Evolutionary conservation across 2,113 vertebrate genomes (phyloP).

Genomic region (Myodes glareolus): DNA sequence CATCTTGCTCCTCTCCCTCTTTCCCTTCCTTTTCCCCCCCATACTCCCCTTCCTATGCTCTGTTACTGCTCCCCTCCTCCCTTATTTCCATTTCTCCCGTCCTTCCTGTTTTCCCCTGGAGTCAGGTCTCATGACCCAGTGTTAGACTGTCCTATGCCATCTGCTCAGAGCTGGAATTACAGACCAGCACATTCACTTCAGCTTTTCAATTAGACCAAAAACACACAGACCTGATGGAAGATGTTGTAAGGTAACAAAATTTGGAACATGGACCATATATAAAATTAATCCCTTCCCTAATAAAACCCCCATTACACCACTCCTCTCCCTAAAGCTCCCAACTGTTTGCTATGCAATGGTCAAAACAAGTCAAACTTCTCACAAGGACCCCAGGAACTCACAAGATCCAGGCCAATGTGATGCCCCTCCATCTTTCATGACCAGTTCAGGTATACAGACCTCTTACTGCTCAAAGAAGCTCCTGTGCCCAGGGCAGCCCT

Average conservation of each 20-base stretch:
- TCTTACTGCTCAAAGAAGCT: background rate
- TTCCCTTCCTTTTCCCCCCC: background rate
- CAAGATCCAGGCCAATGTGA: accelerated
- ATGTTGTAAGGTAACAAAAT: background rate
- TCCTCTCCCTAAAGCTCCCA: background rate
- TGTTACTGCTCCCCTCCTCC: too few relatives aligned
- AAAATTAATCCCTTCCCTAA: background rate
- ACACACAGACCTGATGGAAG: background rate
- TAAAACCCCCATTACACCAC: background rate
- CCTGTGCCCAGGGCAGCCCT: background rate
- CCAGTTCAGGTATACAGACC: too few relatives aligned
- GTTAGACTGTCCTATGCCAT: background rate
- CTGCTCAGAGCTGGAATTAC: background rate
- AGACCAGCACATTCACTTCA: background rate
- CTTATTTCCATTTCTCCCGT: background rate
- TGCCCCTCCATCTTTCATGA: accelerated
- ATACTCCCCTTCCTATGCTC: background rate
- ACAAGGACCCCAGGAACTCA: accelerated
- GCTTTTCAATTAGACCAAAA: background rate
- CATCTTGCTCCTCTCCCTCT: background rate
- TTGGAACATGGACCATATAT: background rate
- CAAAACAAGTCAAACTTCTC: background rate
- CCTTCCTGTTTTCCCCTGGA: background rate
- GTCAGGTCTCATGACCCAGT: background rate
- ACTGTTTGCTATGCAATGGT: background rate